Evolutionary conservation across 2,888 invertebrate genomes (phyloP), one percentile per base, ranked within the genome.

Genomic region (Hydrotaea diabolus): DNA sequence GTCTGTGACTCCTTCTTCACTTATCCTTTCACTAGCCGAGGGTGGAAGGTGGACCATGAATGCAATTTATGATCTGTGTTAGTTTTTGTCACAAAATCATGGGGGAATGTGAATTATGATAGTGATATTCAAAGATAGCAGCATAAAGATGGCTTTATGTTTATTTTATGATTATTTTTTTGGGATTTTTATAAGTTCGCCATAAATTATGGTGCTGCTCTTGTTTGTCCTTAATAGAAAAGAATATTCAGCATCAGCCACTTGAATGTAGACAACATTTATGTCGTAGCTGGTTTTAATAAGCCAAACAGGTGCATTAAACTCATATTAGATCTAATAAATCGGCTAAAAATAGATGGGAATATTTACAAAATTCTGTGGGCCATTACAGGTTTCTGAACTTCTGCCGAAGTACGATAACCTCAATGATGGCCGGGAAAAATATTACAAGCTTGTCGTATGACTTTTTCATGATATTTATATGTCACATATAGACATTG

Each of bases 51-150:
- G 57, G 23, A 57, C 0, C 8, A 59, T 2, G n/a, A 17, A n/a
- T 66, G 39, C 11, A 21, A 66, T 66, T 43, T 66, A 66, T 43
- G 17, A 15, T 55, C 17, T 55, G 21, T 21, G n/a, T n/a, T n/a
- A 55, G 23, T 55, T 55, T 55, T 49, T 55, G 55, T 55, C 55
- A 55, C 55, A 55, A 55, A 55, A 23, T 49, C n/a, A n/a, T 49
- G 49, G 49, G n/a, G 5, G 49, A 49, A 49, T 49, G 2, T n/a
- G 49, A 15, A 49, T 49, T 49, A 49, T 49, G 49, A 49, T 49
- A 13, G 49, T 49, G 13, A 49, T 49, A 4, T 13, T 13, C 39
- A 4, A 39, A 39, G 39, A 15, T 49, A n/a, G n/a, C n/a, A 49
- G 13, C 7, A 13, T n/a, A 43, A n/a, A 4, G n/a, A 49, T 49